Evolutionary conservation across 2,797 vertebrate species (phyloP).

Genomic region (Serranus cabrilla): DNA sequence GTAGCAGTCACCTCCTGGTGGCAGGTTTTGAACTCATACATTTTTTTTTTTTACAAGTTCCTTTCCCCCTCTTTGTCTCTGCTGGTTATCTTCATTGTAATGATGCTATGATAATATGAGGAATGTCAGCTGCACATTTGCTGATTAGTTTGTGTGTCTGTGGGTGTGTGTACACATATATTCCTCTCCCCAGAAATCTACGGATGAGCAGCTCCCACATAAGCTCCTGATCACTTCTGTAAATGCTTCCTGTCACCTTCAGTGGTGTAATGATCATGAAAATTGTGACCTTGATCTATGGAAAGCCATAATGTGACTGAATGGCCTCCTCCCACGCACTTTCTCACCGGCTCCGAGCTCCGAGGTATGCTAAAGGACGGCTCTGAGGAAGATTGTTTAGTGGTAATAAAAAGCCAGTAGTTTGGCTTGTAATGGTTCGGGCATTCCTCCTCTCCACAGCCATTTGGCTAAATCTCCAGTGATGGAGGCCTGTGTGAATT

Average conservation of each 20-base stretch:
- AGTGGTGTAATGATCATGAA: slow-evolving; percentile 87
- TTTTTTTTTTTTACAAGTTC: slow-evolving; percentile 24
- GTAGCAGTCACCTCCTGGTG: slow-evolving; percentile 79
- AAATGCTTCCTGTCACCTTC: slow-evolving; percentile 87
- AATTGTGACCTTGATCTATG: slow-evolving; percentile 88
- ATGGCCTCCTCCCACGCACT: slow-evolving; percentile 80
- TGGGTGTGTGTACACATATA: slow-evolving; percentile 63
- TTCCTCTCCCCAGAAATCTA: slow-evolving; percentile 77
- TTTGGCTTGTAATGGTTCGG: slow-evolving; percentile 79
- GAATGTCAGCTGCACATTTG: slow-evolving; percentile 64
- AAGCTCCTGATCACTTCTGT: slow-evolving; percentile 86
- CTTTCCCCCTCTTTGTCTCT: slow-evolving; percentile 37
- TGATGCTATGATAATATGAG: slow-evolving; percentile 64
- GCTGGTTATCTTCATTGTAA: slow-evolving; percentile 43
- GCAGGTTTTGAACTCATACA: slow-evolving; percentile 64
- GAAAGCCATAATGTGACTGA: slow-evolving; percentile 84
- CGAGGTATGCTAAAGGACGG: slow-evolving; percentile 76
- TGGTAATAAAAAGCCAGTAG: slow-evolving; percentile 82
- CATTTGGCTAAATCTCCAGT: slow-evolving; percentile 79
- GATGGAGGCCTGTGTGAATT: slow-evolving; percentile 74
- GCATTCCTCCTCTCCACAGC: slow-evolving; percentile 74
- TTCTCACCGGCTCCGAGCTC: slow-evolving; percentile 71
- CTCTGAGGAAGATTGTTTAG: slow-evolving; percentile 83
- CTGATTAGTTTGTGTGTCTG: slow-evolving; percentile 75
- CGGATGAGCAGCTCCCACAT: slow-evolving; percentile 84